Percentiles rank a stretch among this genome's conserved stretches.
phyloP scores from a whole-genome alignment of 2,797 vertebrate species.

The Eidolon dupreanum region DNA sequence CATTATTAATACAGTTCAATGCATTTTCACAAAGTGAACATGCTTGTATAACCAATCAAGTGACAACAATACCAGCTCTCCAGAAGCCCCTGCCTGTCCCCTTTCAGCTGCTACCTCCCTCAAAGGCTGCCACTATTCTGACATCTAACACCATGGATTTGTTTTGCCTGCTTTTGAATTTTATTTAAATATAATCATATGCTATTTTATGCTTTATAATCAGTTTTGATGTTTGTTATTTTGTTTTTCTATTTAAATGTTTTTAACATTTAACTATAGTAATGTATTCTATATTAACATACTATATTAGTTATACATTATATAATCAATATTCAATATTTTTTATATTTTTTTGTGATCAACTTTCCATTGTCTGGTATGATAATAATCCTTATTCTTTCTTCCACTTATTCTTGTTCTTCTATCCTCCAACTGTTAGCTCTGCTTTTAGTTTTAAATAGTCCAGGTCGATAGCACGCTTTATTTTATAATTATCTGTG shows the following conservation, averaged over 20 bases:
- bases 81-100: not conserved
- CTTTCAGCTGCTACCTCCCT: not conserved
- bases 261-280: not conserved
- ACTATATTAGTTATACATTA: not conserved
- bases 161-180: not conserved
- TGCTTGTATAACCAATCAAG: not conserved
- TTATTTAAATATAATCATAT: not conserved
- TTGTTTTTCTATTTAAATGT: not conserved
- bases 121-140: not conserved
- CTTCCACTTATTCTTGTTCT: not conserved
- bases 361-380: not conserved
- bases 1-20: not conserved
- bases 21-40: constrained; percentile 39
- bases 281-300: not conserved
- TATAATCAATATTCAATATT: not conserved
- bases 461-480: not conserved
- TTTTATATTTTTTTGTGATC: not conserved
- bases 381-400: not conserved
- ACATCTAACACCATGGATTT: not conserved
- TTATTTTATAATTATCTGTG: not conserved
- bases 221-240: not conserved
- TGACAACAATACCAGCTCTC: not conserved
- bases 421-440: not conserved
- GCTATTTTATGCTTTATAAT: not conserved
- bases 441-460: constrained; percentile 18